Conservation (phyloP, 2,113 vertebrate genomes). For the Pomatostomus ruficeps region DNA sequence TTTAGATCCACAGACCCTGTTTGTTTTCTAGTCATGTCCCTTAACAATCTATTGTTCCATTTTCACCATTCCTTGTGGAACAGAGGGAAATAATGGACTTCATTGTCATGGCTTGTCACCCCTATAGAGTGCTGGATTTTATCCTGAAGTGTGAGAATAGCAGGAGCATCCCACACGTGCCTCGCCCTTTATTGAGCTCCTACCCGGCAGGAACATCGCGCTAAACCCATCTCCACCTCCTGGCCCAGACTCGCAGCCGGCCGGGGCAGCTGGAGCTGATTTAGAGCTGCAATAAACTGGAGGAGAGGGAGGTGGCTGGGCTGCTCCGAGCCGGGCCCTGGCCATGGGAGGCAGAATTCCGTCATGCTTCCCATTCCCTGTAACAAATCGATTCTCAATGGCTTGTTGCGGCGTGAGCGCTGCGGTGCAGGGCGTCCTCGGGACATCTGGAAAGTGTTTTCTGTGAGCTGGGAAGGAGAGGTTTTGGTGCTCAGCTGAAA, state of each 20-base stretch:
- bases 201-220: constrained; percentile 56
- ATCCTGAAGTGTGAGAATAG: constrained; percentile 25
- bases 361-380: constrained; percentile 69
- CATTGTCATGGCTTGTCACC: constrained; percentile 31
- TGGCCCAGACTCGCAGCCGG: constrained; percentile 53
- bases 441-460: constrained; percentile 73
- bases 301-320: constrained; percentile 15
- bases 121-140: not conserved
- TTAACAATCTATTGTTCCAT: not conserved
- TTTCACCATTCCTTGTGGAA: not conserved
- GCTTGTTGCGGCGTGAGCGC: constrained; percentile 44
- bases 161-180: constrained; percentile 55
- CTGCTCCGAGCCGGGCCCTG: constrained; percentile 38
- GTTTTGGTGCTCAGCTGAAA: constrained; percentile 56
- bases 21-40: not conserved
- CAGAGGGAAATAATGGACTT: not conserved
- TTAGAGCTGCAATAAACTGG: constrained; percentile 53
- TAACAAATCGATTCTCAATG: constrained; percentile 75
- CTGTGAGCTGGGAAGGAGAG: constrained; percentile 54
- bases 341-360: constrained; percentile 68
- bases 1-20: not conserved
- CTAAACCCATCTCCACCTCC: constrained; percentile 20
- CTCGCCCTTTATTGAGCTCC: constrained; percentile 49
- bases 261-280: constrained; percentile 74
- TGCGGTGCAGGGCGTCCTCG: constrained; percentile 34